Evolutionary conservation across 2,797 vertebrate genomes (phyloP).

Genomic region (Manis crassicaudata): DNA sequence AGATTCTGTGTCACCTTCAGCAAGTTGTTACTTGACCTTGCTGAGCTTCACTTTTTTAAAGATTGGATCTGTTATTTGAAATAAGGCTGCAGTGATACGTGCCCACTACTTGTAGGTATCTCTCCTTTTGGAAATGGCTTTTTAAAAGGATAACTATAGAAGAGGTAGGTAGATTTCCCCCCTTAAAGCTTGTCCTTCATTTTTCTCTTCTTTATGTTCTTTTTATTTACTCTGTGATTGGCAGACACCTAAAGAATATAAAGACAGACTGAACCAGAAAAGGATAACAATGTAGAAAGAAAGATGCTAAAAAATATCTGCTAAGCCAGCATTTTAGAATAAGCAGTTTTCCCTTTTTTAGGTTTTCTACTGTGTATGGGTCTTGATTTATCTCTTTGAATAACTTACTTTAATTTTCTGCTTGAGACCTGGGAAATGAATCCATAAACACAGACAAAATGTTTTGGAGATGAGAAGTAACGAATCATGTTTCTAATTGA

Average conservation of each 20-base stretch:
- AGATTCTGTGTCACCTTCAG: neutral
- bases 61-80: neutral
- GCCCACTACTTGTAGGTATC: neutral
- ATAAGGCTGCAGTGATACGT: neutral
- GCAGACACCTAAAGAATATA: neutral
- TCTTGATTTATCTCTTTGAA: conserved; percentile 31
- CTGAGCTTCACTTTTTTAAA: conserved; percentile 8
- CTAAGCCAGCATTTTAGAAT: conserved; percentile 44
- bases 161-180: neutral
- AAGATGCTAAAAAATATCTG: conserved; percentile 11
- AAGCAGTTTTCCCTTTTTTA: conserved; percentile 19
- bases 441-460: conserved; percentile 30
- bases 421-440: conserved; percentile 44
- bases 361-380: conserved; percentile 19
- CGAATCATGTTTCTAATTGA: conserved; percentile 60
- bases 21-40: neutral
- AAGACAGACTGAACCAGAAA: conserved; percentile 7
- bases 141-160: neutral
- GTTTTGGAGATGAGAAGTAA: conserved; percentile 51
- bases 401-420: conserved; percentile 44
- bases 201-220: neutral
- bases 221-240: conserved; percentile 15
- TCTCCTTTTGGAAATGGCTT: neutral
- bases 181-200: neutral
- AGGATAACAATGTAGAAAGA: neutral